Conservation (phyloP, 2,797 vertebrate species). For the Sparus aurata region DNA sequence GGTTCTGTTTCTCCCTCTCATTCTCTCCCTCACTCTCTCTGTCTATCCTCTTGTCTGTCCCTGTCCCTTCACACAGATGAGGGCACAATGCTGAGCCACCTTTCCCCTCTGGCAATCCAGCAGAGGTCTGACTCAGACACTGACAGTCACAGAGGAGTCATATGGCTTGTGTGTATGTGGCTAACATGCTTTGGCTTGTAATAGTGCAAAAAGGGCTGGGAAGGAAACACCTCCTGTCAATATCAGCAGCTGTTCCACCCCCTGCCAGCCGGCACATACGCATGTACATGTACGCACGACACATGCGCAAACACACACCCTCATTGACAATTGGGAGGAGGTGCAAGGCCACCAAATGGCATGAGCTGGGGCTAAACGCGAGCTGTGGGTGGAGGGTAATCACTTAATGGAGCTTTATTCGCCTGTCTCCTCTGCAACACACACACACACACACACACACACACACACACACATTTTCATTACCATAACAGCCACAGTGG, state of each 20-base stretch:
- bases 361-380: constrained; percentile 40
- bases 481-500: constrained; percentile 46
- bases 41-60: constrained; percentile 10
- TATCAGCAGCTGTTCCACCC: constrained; percentile 49
- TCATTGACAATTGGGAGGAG: constrained; percentile 23
- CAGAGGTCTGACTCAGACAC: constrained; percentile 49
- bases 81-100: constrained; percentile 48
- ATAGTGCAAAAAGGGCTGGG: constrained; percentile 28
- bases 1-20: neutral
- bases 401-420: constrained; percentile 66
- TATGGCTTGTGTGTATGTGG: constrained; percentile 14
- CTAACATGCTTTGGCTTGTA: constrained; percentile 26
- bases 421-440: constrained; percentile 28
- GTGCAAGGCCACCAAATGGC: constrained; percentile 52
- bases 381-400: constrained; percentile 55
- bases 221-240: constrained; percentile 42
- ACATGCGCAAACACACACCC: constrained; percentile 14
- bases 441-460: constrained; percentile 28
- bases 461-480: constrained; percentile 23
- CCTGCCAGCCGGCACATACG: constrained; percentile 17
- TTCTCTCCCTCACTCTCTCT: neutral
- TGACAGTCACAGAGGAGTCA: constrained; percentile 31
- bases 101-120: constrained; percentile 37
- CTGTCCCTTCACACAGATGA: constrained; percentile 37
- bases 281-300: neutral